phyloP scores from a whole-genome alignment of 2,888 invertebrate species.

The Xestia xanthographa region DNA sequence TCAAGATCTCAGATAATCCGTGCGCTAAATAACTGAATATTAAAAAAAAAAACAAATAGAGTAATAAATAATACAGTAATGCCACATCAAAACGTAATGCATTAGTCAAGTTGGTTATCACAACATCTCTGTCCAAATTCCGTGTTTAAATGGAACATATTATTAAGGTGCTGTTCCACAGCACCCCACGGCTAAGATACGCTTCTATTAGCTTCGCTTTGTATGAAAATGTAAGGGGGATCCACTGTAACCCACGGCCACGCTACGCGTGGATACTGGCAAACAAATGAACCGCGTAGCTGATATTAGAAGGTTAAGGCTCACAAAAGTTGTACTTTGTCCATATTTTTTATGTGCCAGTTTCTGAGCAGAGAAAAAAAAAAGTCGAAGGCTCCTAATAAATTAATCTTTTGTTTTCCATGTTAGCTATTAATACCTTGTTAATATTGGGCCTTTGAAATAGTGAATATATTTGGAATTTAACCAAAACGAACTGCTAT shows the following conservation, averaged over 20 bases:
- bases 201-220: too few relatives aligned
- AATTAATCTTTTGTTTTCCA: too few relatives aligned
- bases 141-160: constrained; percentile 70
- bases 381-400: too few relatives aligned
- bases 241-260: background rate
- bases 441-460: too few relatives aligned
- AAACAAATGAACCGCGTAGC: background rate
- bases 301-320: too few relatives aligned
- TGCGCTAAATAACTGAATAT: constrained; percentile 45
- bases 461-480: too few relatives aligned
- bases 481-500: too few relatives aligned
- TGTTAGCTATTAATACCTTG: too few relatives aligned
- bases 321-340: too few relatives aligned
- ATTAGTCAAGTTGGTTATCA: constrained; percentile 76
- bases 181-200: background rate
- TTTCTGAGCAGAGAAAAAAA: too few relatives aligned
- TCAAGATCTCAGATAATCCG: constrained; percentile 52
- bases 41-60: constrained; percentile 52
- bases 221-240: background rate
- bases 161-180: background rate
- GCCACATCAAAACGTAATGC: constrained; percentile 67
- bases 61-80: constrained; percentile 65
- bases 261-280: too few relatives aligned
- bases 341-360: too few relatives aligned
- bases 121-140: constrained; percentile 77